A percentile compares a stretch with the other conserved stretches of the same genome.
These are phyloP conservation scores for Gasterosteus aculeatus DNA, from an alignment of 2,113 vertebrate genomes.

Conservation along the genomic window DNA sequence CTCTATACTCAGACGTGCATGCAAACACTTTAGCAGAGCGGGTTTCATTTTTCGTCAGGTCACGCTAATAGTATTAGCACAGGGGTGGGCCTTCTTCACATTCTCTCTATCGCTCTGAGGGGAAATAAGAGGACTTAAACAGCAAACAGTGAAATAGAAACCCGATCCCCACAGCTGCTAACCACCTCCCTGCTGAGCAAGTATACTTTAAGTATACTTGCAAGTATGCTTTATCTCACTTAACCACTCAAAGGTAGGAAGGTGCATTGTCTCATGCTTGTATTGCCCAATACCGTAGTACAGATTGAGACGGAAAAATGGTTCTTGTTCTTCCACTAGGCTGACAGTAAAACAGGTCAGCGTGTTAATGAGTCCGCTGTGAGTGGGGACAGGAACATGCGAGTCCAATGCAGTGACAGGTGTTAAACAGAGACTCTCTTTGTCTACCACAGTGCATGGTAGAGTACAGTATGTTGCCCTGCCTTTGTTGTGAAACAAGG, in stretches of 20 bases:
- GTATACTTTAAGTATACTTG: too few species aligned
- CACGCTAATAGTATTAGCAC: conserved; percentile 29
- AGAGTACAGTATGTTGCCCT: conserved; percentile 77
- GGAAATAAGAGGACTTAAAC: conserved; percentile 44
- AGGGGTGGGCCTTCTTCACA: conserved; percentile 38
- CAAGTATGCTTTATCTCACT: conserved; percentile 1
- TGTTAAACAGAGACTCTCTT: conserved; percentile 86
- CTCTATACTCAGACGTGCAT: not conserved
- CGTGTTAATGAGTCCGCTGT: conserved; percentile 86
- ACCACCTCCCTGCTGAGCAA: conserved; percentile 28
- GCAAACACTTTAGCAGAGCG: conserved; percentile 1
- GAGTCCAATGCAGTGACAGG: conserved; percentile 84
- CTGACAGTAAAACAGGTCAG: conserved; percentile 43
- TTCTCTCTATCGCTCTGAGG: conserved; percentile 27
- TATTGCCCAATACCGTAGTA: not conserved
- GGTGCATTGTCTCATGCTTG: not conserved
- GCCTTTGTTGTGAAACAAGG: conserved; percentile 86
- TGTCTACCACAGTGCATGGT: conserved; percentile 73
- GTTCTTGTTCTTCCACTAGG: conserved; percentile 52
- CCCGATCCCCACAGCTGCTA: conserved; percentile 13
- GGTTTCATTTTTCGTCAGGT: conserved; percentile 48
- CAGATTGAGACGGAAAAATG: not conserved
- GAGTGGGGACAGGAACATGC: conserved; percentile 85
- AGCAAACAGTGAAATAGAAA: conserved; percentile 43
- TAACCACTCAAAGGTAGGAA: not conserved